Evolutionary conservation across 1,140 invertebrate genomes (phyloP), one percentile per base, ranked within the genome.

Genomic region (Rhynchophorus ferrugineus): DNA sequence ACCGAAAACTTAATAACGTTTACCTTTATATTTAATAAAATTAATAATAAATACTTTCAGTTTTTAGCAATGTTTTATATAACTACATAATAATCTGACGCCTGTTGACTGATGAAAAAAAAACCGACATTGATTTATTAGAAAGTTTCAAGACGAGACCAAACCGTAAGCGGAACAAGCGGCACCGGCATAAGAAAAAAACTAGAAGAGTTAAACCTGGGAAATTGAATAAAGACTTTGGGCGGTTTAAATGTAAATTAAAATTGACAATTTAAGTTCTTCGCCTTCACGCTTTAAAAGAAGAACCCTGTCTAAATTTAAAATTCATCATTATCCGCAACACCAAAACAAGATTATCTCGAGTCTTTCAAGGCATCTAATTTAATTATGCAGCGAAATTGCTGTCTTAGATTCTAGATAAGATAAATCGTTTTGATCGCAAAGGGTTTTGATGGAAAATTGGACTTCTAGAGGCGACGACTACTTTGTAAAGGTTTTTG

Each of bases 331-430:
- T 49, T 49, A 55, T 55, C 46, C 47, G 47, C 47, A 51, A 56
- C 54, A 56, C 50, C 48, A 51, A 56, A 56, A 56, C 49, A 51
- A 56, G 54, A 56, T 56, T 56, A 56, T 56, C 54, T 56, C 54
- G 54, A 51, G 44, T 52, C 54, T 51, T 56, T 56, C 44, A 50
- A 51, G 49, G 44, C 44, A 56, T 43, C 47, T 56, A 56, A 56
- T 56, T 56, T 50, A 56, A 56, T 56, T 56, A 51, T 46, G 43
- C 49, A 47, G 37, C 17, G 49, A 56, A 56, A 56, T 56, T 50
- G 54, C 54, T 56, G 54, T 51, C 54, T 56, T 46, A 50, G 54
- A 56, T 56, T 56, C 45, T 50, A 54, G 54, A 56, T 56, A 56
- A 50, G 44, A 49, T 54, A 21, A 56, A 56, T 56, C 36, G 49